Conservation (phyloP, 1,140 invertebrate species). For the Drosophila asahinai region DNA sequence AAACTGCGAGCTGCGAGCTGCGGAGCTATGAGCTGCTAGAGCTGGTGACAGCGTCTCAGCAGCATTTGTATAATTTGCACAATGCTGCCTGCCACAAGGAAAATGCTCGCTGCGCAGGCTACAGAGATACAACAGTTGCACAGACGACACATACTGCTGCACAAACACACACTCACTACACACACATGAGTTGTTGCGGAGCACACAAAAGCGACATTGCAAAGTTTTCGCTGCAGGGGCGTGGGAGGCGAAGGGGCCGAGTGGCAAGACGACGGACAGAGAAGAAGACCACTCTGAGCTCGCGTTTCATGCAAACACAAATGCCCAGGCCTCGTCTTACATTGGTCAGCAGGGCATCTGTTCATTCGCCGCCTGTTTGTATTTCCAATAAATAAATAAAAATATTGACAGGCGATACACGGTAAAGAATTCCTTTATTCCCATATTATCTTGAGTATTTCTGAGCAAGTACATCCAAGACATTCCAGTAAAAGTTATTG, state of each 20-base stretch:
- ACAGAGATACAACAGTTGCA: constrained; percentile 64
- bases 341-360: constrained; percentile 19
- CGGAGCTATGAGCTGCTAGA: constrained; percentile 6
- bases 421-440: not conserved
- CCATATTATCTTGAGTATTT: not conserved
- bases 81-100: constrained; percentile 61
- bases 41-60: constrained; percentile 67
- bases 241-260: not conserved
- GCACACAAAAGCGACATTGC: constrained; percentile 57
- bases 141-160: constrained; percentile 41
- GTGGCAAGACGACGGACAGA: constrained; percentile 7
- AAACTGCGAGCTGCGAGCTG: constrained; percentile 19
- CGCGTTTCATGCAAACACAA: constrained; percentile 39
- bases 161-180: constrained; percentile 25
- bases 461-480: not conserved
- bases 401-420: constrained; percentile 6
- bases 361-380: not conserved
- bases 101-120: constrained; percentile 71
- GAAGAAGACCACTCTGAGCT: constrained; percentile 20
- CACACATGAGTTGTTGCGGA: constrained; percentile 16
- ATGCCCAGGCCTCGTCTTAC: constrained; percentile 10
- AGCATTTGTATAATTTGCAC: constrained; percentile 76
- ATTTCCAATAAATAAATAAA: constrained; percentile 13
- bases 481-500: not conserved
- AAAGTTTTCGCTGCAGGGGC: constrained; percentile 52